Base-by-base conservation (phyloP, 2,113 vertebrate species). In the Emydocephalus ijimae region DNA sequence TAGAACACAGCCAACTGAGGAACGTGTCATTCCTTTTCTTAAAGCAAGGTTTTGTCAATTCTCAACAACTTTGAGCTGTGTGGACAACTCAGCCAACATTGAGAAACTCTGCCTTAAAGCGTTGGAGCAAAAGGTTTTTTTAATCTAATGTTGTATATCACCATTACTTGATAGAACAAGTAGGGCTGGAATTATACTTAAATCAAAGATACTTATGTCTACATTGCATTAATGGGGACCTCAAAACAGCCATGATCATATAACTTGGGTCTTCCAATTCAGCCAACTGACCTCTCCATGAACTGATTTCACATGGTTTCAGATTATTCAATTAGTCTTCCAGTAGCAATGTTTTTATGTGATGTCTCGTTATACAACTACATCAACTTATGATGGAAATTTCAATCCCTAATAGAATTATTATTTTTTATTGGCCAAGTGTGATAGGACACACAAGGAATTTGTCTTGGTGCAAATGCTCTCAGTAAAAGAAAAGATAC, bases 1-100 rank as follows among this genome's bases (percentile, higher is more conserved):
- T 57, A 87, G 88, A 95, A 52, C 45, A 90, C 21, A 92, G 91
- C 2, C 85, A 85, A 87, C 64, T 93, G 2, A 87, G 91, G 89
- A 93, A 81, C 55, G 90, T 52, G 15, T 88, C 0, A 29, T 59
- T 0, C 5, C 3, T 14, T 85, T 29, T 2, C 23, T 87, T 94
- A 12, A 48, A 43, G 85, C 18, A 45, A 48, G 2, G 45, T 50
- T 52, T 87, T 52, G 18, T 52, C 24, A n/a, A 21, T 81, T 39
- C 18, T 81, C 34, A n/a, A 52, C 50, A 88, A 34, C 50, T n/a
- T 50, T 87, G 34, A 88, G 26, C 8, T 88, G 50, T 0, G 12
- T 54, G 87, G 29, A 34, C 87, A 55, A 29, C 50, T 52, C 26
- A 88, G 50, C 14, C 50, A 55, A 29, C n/a, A 34, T 54, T 81